Conservation (phyloP, 2,113 vertebrate genomes). For the Rhinoptilus africanus region DNA sequence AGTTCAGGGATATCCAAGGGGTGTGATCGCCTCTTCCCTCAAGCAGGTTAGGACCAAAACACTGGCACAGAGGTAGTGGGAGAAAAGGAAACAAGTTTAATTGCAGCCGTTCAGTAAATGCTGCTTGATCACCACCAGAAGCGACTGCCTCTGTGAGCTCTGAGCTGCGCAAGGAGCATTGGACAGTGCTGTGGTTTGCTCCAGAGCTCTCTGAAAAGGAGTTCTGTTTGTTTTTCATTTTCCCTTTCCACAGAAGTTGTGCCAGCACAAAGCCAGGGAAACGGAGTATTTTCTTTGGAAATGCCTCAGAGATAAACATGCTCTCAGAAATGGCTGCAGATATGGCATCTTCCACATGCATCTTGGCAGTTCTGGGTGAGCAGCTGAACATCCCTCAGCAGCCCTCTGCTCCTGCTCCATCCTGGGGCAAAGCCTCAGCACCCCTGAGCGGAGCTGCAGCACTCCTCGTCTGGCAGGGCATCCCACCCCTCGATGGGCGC, state of each 20-base stretch:
- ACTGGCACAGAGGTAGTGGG: not conserved
- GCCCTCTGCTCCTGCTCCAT: not conserved
- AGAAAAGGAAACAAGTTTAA: not conserved
- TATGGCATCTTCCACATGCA: not conserved
- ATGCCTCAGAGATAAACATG: constrained; percentile 9
- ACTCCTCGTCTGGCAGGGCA: not conserved
- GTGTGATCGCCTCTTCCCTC: not conserved
- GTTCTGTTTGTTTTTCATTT: constrained; percentile 22
- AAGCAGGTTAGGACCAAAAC: not conserved
- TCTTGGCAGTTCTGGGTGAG: not conserved
- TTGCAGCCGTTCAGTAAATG: not conserved
- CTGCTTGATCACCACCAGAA: not conserved
- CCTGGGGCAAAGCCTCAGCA: not conserved
- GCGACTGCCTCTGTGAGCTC: not conserved
- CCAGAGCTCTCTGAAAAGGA: not conserved
- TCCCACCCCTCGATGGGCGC: not conserved
- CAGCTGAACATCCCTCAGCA: not conserved
- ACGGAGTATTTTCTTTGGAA: constrained; percentile 27
- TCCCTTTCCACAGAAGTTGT: constrained; percentile 20
- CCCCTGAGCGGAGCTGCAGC: not conserved
- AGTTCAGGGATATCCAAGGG: not conserved
- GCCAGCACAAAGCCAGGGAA: constrained; percentile 39
- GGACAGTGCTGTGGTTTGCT: not conserved
- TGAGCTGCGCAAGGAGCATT: not conserved
- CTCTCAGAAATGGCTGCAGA: not conserved